Evolutionary conservation across 2,888 invertebrate species (phyloP), one percentile per base, ranked within the genome.

Genomic region (Spilosoma lubricipeda): DNA sequence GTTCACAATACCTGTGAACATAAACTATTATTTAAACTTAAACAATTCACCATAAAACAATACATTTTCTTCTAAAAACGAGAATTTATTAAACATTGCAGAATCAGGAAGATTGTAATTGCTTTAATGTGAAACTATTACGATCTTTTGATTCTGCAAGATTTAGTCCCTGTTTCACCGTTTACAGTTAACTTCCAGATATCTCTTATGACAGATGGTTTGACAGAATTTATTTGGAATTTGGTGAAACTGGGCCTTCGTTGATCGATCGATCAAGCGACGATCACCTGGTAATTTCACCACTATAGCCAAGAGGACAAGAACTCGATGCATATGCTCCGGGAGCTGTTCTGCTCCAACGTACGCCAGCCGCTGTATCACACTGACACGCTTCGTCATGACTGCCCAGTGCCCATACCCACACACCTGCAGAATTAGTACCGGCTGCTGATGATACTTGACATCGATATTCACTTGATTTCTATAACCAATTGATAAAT

Each of bases 391-490:
- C 92, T 75, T 90, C 92, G 64, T 94, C 94, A 20, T 97, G 97
- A 33, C 97, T 96, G 0, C 80, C 98, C 95, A 90, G 96, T 93
- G 80, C 98, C 97, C 88, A 97, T 96, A 87, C 97, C 93, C 88
- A 97, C 93, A 97, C 83, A 90, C 96, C 82, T 96, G 96, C 92
- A 0, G 94, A 87, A 72, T 93, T 93, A 11, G 96, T 88, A 80
- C 96, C 88, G 80, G 88, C 96, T 85, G 93, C 96, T 88, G 90
- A 97, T 77, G 95, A 94, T 0, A 98, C 98, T 86, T 97, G 96
- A 88, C 98, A 98, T 0, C 97, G 97, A 87, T 97, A 98, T 82
- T 97, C 97, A 0, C 97, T 97, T 0, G 98, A 97, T 96, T 97
- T 98, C 97, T 98, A 56, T 27, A 71, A 90, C 2, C 77, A 65